Base-by-base conservation (phyloP, 30 jellyfish, hydroid and myxozoan species). In the Aurelia sp. region DNA sequence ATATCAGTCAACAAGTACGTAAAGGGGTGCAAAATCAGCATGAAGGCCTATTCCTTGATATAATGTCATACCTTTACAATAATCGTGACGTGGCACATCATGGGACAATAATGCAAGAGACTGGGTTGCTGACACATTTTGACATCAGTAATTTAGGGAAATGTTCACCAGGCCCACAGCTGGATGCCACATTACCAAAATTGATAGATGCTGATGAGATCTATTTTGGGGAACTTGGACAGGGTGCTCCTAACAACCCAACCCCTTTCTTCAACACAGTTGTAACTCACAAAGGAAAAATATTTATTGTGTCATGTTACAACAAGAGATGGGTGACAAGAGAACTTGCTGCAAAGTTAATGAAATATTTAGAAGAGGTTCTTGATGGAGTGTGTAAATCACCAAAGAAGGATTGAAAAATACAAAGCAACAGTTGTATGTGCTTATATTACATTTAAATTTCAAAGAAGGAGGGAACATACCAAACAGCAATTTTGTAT, bases 151-250 rank as follows among this genome's bases (percentile, higher is more conserved):
- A 78, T 47, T 51, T 78, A 47, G 80, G 80, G n/a, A 78, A 78
- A 23, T 78, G 89, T 47, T 48, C 80, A n/a, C 74, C 89, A 20
- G 81, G 89, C 18, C 62, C 81, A 37, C 74, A 78, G 27, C 18
- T 78, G 62, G 80, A 62, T 13, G 53, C 47, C 17, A 78, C 47
- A 13, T 15, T 64, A 31, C 80, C 79, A 78, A 78, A 78, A 60
- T 23, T 19, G 20, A 79, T 78, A 33, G 89, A 78, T 51, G 89
- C 89, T 40, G 71, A 62, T 13, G 89, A 78, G 55, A 78, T 78
- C 55, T 64, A 64, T 51, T 78, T 78, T 64, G 89, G 89, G 11
- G 20, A 62, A 17, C 62, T 40, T 11, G 89, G 89, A 20, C 66
- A 47, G 13, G 80, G 89, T 10, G 47, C 23, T 23, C 17, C 37